Evolutionary conservation across 2,888 invertebrate genomes (phyloP).

Genomic region (Shargacucullia verbasci): DNA sequence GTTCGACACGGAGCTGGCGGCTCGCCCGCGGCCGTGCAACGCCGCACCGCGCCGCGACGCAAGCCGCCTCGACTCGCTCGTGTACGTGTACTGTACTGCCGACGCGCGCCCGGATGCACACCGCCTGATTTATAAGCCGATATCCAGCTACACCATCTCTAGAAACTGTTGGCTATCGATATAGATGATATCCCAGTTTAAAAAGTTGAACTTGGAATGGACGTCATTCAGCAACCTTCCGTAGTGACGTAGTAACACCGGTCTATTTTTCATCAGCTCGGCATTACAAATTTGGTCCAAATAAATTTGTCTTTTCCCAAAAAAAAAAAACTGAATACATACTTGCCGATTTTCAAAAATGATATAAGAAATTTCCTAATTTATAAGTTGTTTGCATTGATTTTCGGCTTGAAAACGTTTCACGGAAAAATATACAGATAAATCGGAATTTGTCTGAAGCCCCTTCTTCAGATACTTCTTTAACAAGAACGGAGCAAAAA

Average conservation of each 20-base stretch:
- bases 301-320: too few relatives aligned
- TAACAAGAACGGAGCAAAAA: conserved; percentile 43
- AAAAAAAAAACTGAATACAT: too few relatives aligned
- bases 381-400: conserved; percentile 21
- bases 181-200: conserved; percentile 58
- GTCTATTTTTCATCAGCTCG: not conserved
- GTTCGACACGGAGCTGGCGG: conserved; percentile 56
- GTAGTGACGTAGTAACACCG: conserved; percentile 8
- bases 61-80: not conserved
- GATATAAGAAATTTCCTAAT: too few relatives aligned
- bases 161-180: conserved; percentile 54
- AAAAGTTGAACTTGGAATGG: conserved; percentile 31
- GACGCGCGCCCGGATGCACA: conserved; percentile 66
- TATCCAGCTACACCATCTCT: conserved; percentile 68
- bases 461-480: conserved; percentile 45
- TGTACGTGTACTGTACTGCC: conserved; percentile 49
- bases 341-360: too few relatives aligned
- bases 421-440: conserved; percentile 7
- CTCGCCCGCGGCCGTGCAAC: conserved; percentile 50
- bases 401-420: conserved; percentile 24
- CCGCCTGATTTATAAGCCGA: conserved; percentile 77
- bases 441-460: conserved; percentile 26
- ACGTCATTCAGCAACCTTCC: conserved; percentile 24
- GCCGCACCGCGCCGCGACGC: conserved; percentile 21
- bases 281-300: too few relatives aligned